Base-by-base conservation (phyloP, 2,797 vertebrate genomes). In the Cryptoblepharus egeriae region DNA sequence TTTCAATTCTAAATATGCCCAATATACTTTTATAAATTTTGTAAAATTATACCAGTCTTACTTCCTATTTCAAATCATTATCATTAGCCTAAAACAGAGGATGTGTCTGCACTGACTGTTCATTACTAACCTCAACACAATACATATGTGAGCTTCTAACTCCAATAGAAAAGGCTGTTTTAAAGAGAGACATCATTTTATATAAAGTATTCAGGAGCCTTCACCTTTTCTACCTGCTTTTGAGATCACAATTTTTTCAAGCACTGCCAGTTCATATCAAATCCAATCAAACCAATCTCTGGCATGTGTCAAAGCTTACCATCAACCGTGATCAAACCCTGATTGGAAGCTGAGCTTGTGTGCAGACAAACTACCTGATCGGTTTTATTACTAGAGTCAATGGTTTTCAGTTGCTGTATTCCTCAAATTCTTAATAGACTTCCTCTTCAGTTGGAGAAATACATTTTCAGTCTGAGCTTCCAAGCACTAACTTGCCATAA, bases 401-500 rank as follows among this genome's bases (percentile, higher is more conserved):
- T 70, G 8, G 22, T 42, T 65, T 64, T 28, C 20, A 26, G 18
- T 63, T 63, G 58, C 60, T 63, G 24, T 28, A 73, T 73, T 52
- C 60, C 30, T 80, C 49, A 69, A 68, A 32, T n/a, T 79, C 28
- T 68, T 75, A 58, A 81, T 58, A 69, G 71, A 57, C 63, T 81
- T 75, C 80, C 13, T 58, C 18, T 75, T 35, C 28, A 67, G 68
- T 82, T 5, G 0, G 0, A 79, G 30, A 80, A 77, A 64, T 24
- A 60, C 1, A 26, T 3, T 73, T 83, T 57, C 58, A 32, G 18
- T 79, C 75, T 30, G 58, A 71, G 3, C 16, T 63, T 73, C n/a
- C 28, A 79, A 89, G 32, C 16, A 85, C 75, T 45, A 82, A 82
- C 28, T 65, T 85, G 71, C 74, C 42, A 32, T 11, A 61, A 77